Evolutionary conservation across 1,140 invertebrate genomes (phyloP).

Genomic region (Cotesia typhae): DNA sequence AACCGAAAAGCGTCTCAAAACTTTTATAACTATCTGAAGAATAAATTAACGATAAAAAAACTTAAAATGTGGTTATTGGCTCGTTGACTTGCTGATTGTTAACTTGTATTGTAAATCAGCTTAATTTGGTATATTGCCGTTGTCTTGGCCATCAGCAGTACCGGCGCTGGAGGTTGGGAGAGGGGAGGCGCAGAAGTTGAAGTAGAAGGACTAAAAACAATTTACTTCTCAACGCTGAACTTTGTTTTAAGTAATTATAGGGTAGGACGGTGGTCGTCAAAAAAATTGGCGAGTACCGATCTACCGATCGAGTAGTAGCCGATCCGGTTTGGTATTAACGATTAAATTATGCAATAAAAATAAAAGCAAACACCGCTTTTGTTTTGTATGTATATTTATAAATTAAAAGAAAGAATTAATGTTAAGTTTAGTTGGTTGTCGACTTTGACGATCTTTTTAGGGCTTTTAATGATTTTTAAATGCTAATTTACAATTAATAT

Average conservation of each 20-base stretch:
- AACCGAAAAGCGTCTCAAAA: too few species aligned
- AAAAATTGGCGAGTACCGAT: too few species aligned
- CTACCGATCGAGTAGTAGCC: not conserved
- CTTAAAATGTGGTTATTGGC: too few species aligned
- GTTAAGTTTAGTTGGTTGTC: not conserved
- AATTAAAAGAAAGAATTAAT: not conserved
- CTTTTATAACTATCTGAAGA: too few species aligned
- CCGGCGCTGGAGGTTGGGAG: too few species aligned
- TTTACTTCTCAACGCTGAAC: slow-evolving; percentile 27
- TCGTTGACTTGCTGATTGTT: too few species aligned
- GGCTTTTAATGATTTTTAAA: not conserved
- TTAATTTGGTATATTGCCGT: too few species aligned
- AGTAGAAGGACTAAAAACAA: slow-evolving; percentile 11
- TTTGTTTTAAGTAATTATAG: slow-evolving; percentile 33
- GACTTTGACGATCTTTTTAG: too few species aligned
- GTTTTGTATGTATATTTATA: not conserved
- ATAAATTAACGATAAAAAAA: not conserved
- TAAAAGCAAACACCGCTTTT: slow-evolving; percentile 12
- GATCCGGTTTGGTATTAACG: slow-evolving; percentile 27
- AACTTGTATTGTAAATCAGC: too few species aligned
- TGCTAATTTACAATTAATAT: not conserved
- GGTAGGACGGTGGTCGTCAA: slow-evolving; percentile 4
- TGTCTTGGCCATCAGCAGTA: too few species aligned
- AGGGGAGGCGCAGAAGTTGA: too few species aligned
- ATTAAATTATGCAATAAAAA: slow-evolving; percentile 32